Conservation (phyloP, 2,888 invertebrate species). For the Elmis aenea region DNA sequence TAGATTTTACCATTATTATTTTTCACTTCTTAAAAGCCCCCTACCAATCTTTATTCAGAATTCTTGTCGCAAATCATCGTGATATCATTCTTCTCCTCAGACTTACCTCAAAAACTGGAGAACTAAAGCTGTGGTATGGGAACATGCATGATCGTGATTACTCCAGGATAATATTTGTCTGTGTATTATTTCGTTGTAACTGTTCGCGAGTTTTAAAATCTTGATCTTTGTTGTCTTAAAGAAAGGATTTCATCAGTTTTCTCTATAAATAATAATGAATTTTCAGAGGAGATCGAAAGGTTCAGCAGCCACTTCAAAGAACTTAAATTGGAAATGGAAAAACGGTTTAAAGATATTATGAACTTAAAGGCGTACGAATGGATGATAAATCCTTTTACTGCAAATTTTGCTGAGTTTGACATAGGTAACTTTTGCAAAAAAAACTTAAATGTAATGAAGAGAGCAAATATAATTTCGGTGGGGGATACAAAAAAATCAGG, state of each 20-base stretch:
- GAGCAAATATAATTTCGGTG: constrained; percentile 6
- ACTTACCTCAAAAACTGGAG: too few species aligned
- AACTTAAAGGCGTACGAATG: constrained; percentile 10
- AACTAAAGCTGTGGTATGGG: too few species aligned
- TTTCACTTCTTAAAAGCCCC: too few species aligned
- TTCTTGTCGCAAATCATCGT: too few species aligned
- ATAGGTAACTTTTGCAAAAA: constrained; percentile 7
- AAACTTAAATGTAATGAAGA: constrained; percentile 7
- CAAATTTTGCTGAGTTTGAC: constrained; percentile 2
- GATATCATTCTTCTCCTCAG: too few species aligned
- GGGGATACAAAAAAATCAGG: constrained; percentile 5
- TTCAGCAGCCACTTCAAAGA: constrained; percentile 5
- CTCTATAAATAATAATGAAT: constrained; percentile 15
- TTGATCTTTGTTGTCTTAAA: constrained; percentile 11
- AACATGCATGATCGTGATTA: too few species aligned
- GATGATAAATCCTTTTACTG: constrained; percentile 10
- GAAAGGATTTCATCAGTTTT: constrained; percentile 16
- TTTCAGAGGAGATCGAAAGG: constrained; percentile 7
- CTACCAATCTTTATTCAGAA: too few species aligned
- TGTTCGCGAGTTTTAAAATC: too few species aligned
- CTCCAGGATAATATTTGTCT: too few species aligned
- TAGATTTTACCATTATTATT: too few species aligned
- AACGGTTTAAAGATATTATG: constrained; percentile 11
- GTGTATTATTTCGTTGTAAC: too few species aligned
- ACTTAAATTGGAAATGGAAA: constrained; percentile 6